A percentile compares a stretch with the other conserved stretches of the same genome.
phyloP scores from a whole-genome alignment of 2,888 invertebrate species.

The Melipona bicolor region DNA sequence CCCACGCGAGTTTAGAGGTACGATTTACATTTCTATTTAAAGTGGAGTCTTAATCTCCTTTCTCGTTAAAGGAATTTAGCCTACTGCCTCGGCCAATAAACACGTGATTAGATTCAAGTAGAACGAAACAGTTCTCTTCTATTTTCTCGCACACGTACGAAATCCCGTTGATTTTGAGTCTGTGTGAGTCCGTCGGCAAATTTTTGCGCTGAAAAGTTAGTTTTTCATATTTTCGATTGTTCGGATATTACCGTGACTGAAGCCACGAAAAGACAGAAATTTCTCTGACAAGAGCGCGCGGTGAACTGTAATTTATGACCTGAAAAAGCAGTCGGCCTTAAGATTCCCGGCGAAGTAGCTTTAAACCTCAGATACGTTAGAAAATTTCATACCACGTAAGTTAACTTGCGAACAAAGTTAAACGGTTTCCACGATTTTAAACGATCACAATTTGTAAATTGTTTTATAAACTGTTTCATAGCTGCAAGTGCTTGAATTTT shows the following conservation, averaged over 20 bases:
- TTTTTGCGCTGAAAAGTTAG: slow-evolving; percentile 15
- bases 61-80: not conserved
- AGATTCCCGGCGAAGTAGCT: slow-evolving; percentile 15
- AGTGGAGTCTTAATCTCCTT: not conserved
- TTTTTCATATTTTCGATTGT: slow-evolving; percentile 29
- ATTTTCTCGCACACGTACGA: not conserved
- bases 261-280: slow-evolving; percentile 36
- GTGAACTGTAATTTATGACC: slow-evolving; percentile 49
- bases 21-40: not conserved
- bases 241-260: not conserved
- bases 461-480: not conserved
- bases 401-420: slow-evolving; percentile 13
- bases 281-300: slow-evolving; percentile 35
- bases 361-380: slow-evolving; percentile 18
- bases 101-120: slow-evolving; percentile 11
- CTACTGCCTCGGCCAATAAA: not conserved
- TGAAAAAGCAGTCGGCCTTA: slow-evolving; percentile 25
- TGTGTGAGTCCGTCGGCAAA: not conserved
- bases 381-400: slow-evolving; percentile 22
- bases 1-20: no score
- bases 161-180: not conserved
- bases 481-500: not conserved
- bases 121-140: not conserved
- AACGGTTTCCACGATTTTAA: slow-evolving; percentile 12
- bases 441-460: not conserved